phyloP scores from a whole-genome alignment of 2,888 invertebrate genomes.

The Tolmerus cingulatus region DNA sequence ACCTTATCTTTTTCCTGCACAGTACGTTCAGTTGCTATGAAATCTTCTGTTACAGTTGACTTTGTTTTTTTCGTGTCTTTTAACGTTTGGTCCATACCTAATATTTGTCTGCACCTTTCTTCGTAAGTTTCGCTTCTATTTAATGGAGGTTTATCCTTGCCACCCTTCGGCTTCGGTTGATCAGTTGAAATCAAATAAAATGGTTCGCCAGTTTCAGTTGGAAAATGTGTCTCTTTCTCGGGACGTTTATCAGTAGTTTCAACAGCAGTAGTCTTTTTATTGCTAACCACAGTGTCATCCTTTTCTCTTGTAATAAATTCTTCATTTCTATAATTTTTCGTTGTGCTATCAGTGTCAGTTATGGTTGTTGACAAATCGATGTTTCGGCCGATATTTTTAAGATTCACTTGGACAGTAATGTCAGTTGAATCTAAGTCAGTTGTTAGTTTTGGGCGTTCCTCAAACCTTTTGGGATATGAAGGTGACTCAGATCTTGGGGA shows the following conservation, averaged over 20 bases:
- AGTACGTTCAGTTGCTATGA: constrained; percentile 42
- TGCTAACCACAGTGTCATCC: neutral
- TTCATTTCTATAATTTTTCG: neutral
- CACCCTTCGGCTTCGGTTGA: constrained; percentile 48
- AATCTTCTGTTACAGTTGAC: constrained; percentile 13
- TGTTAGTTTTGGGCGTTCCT: constrained; percentile 57
- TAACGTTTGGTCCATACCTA: constrained; percentile 67
- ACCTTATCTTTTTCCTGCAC: neutral
- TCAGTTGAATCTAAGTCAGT: constrained; percentile 28
- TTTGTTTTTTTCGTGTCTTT: neutral
- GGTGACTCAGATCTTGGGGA: constrained; percentile 63
- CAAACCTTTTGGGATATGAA: constrained; percentile 68
- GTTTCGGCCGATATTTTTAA: constrained; percentile 7
- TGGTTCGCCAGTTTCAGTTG: constrained; percentile 37
- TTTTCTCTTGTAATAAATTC: constrained; percentile 23
- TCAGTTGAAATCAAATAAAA: constrained; percentile 53
- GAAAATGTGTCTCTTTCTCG: constrained; percentile 20
- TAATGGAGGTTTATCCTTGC: constrained; percentile 66
- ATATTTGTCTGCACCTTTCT: constrained; percentile 74
- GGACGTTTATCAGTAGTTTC: neutral
- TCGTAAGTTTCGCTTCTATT: constrained; percentile 77
- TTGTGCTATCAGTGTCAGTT: neutral
- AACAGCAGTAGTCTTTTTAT: neutral
- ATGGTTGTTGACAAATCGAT: neutral
- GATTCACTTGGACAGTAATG: constrained; percentile 25